phyloP scores from a whole-genome alignment of 1,140 invertebrate genomes.

The Limonius californicus region DNA sequence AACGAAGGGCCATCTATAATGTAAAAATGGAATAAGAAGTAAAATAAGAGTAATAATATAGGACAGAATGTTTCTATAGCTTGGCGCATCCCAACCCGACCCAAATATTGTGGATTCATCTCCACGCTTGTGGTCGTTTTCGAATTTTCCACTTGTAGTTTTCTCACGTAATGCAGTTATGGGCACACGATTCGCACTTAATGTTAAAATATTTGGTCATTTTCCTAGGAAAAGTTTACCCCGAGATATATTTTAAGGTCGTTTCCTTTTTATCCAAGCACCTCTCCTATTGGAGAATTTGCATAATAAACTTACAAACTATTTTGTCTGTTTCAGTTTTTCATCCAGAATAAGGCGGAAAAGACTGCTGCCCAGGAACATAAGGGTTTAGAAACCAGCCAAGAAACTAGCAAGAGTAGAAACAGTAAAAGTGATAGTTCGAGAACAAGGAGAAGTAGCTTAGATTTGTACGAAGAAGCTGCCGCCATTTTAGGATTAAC shows the following conservation, averaged over 20 bases:
- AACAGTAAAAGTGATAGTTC: slow-evolving; percentile 14
- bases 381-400: background rate
- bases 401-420: slow-evolving; percentile 9
- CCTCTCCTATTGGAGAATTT: too few relatives aligned
- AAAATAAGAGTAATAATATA: background rate
- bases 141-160: slow-evolving; percentile 9
- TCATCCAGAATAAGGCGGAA: slow-evolving; percentile 32
- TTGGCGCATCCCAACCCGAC: background rate
- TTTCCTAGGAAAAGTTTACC: background rate
- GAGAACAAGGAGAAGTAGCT: slow-evolving; percentile 31
- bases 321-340: slow-evolving; percentile 27
- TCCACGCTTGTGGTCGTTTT: background rate
- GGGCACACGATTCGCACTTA: slow-evolving; percentile 14
- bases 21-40: background rate
- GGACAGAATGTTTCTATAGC: background rate
- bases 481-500: slow-evolving; percentile 55
- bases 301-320: too few relatives aligned
- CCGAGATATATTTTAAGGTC: too few relatives aligned
- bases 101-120: slow-evolving; percentile 1
- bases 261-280: too few relatives aligned
- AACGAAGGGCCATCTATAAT: background rate
- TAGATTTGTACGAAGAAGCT: slow-evolving; percentile 56
- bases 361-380: slow-evolving; percentile 17
- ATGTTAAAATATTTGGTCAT: background rate
- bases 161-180: slow-evolving; percentile 22